Conservation (phyloP, 1,140 invertebrate genomes). For the Gryon sp. region DNA sequence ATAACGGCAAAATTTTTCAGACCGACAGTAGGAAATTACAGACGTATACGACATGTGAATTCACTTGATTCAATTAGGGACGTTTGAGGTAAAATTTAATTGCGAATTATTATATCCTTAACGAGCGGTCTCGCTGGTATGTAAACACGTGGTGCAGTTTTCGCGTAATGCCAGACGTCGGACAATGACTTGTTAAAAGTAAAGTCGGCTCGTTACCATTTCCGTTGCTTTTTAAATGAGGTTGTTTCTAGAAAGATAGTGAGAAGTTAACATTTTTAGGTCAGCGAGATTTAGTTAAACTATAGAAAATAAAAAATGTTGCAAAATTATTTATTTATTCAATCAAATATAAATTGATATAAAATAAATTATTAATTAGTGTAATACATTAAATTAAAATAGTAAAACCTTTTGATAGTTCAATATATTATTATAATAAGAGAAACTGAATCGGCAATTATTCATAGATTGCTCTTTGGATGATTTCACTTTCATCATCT, state of each 20-base stretch:
- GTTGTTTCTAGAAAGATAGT: neutral
- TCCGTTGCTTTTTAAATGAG: conserved; percentile 28
- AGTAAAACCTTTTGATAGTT: no score
- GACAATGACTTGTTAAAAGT: conserved; percentile 54
- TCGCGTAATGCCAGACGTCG: conserved; percentile 42
- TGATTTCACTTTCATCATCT: no score
- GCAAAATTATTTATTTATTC: no score
- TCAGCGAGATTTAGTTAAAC: neutral
- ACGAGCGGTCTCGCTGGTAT: conserved; percentile 19
- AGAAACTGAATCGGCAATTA: no score
- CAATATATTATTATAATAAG: no score
- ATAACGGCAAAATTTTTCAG: conserved; percentile 47
- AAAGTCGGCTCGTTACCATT: conserved; percentile 31
- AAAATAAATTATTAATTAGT: no score
- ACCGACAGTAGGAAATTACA: conserved; percentile 33
- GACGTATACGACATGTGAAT: conserved; percentile 41
- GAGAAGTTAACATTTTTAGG: conserved; percentile 10
- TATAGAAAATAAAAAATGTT: no score
- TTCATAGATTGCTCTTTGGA: no score
- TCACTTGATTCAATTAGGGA: conserved; percentile 38
- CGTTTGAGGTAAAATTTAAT: conserved; percentile 35
- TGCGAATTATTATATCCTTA: conserved; percentile 37
- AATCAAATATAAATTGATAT: no score
- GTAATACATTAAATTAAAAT: no score
- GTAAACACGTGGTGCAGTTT: conserved; percentile 41